Evolutionary conservation across 2,888 invertebrate species (phyloP).

Genomic region (Hyppa rectilinea): DNA sequence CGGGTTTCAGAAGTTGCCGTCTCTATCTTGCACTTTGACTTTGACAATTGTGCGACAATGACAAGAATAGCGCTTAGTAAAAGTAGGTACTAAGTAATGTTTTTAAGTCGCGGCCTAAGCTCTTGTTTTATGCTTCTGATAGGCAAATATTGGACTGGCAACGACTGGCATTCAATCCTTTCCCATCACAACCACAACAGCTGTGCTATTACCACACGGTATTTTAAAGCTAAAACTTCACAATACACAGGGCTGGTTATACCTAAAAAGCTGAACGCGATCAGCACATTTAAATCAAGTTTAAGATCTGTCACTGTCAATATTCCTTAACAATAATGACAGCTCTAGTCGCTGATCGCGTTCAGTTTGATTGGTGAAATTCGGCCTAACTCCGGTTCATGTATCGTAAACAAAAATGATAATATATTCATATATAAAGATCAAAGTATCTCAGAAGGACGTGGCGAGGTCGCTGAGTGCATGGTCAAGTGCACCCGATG

Average conservation of each 20-base stretch:
- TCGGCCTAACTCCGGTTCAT: conserved; percentile 10
- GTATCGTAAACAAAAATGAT: conserved; percentile 38
- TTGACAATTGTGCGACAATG: neutral
- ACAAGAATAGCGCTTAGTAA: neutral
- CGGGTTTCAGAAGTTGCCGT: no score
- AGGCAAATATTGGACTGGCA: neutral
- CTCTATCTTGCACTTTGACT: neutral
- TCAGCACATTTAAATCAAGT: no score
- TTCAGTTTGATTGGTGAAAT: no score
- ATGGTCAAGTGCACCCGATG: conserved; percentile 43
- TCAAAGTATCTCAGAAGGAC: conserved; percentile 59
- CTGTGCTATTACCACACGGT: neutral
- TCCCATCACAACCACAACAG: neutral
- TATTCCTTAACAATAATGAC: no score
- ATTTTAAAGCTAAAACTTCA: neutral
- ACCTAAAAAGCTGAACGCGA: no score
- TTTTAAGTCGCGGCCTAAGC: neutral
- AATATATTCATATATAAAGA: conserved; percentile 58
- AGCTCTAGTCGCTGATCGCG: no score
- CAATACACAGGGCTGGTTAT: no score
- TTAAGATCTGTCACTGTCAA: no score
- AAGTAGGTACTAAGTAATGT: neutral
- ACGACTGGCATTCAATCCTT: neutral
- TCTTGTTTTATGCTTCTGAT: neutral
- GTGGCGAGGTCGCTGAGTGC: conserved; percentile 51